These are phyloP conservation scores for Crenuchus spilurus DNA, from an alignment of 2,797 vertebrate species.

Conservation along the genomic window DNA sequence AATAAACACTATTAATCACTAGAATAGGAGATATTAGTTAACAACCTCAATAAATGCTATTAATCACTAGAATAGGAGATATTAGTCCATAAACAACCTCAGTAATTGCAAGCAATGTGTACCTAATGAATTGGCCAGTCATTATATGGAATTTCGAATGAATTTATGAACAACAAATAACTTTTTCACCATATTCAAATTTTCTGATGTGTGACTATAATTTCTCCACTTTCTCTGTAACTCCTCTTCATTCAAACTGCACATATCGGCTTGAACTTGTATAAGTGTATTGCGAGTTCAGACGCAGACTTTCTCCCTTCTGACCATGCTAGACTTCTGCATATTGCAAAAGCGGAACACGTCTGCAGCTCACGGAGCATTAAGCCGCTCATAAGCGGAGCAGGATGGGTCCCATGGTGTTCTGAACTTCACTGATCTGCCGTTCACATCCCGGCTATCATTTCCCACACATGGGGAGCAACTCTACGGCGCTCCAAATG, in stretches of 20 bases:
- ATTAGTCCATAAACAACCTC: no score
- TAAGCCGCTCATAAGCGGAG: slow-evolving; percentile 10
- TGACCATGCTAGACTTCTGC: not conserved
- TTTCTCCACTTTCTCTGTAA: no score
- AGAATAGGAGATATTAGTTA: no score
- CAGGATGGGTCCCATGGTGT: slow-evolving; percentile 19
- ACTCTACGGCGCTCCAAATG: not conserved
- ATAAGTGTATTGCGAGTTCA: not conserved
- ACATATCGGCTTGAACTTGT: not conserved
- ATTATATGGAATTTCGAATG: no score
- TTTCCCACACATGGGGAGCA: slow-evolving; percentile 9
- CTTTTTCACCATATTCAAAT: no score
- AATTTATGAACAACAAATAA: no score
- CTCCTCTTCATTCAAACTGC: not conserved
- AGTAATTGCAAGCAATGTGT: no score
- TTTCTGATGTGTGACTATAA: no score
- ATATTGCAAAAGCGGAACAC: slow-evolving; percentile 16
- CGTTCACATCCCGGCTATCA: slow-evolving; percentile 19
- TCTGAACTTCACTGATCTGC: slow-evolving; percentile 2
- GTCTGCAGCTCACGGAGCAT: slow-evolving; percentile 29
- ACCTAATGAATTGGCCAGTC: no score
- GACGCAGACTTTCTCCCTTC: not conserved
- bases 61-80: no score
- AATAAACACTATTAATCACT: no score
- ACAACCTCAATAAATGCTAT: no score